Conservation (phyloP, 2,888 invertebrate genomes). For the Nephrotoma appendiculata region DNA sequence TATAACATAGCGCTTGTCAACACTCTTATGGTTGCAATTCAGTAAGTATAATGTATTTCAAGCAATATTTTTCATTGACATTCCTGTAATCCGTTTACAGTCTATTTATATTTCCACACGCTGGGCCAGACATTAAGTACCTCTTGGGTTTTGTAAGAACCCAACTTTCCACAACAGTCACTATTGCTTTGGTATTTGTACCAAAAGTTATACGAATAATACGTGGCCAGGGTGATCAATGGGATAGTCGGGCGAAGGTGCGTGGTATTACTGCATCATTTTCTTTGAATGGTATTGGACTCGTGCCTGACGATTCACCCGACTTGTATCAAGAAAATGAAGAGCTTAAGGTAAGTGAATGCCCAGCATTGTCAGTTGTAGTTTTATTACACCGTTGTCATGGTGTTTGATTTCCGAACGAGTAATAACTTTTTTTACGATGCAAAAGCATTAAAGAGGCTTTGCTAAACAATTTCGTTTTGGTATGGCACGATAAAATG, state of each 20-base stretch:
- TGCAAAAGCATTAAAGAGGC: neutral
- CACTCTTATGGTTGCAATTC: slow-evolving; percentile 81
- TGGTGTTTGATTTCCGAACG: too few species aligned
- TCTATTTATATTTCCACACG: slow-evolving; percentile 69
- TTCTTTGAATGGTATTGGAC: slow-evolving; percentile 71
- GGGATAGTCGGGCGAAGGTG: slow-evolving; percentile 73
- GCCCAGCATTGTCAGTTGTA: too few species aligned
- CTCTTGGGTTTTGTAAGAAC: slow-evolving; percentile 82
- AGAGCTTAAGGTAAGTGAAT: slow-evolving; percentile 55
- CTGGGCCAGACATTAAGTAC: slow-evolving; percentile 87
- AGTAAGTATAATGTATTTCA: slow-evolving; percentile 48
- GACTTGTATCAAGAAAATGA: slow-evolving; percentile 84
- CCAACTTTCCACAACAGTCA: slow-evolving; percentile 77
- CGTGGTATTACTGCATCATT: slow-evolving; percentile 74
- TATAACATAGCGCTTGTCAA: slow-evolving; percentile 91
- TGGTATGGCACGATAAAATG: neutral
- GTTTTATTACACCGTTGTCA: too few species aligned
- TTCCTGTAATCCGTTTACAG: slow-evolving; percentile 31
- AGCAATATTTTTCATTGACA: neutral
- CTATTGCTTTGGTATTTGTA: slow-evolving; percentile 30
- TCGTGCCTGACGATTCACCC: slow-evolving; percentile 70
- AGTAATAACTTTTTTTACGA: too few species aligned
- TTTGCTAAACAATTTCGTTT: neutral
- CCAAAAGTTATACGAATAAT: slow-evolving; percentile 62
- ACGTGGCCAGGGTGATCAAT: slow-evolving; percentile 76